Conservation (phyloP, 2,797 vertebrate genomes). For the Sus cebifrons region DNA sequence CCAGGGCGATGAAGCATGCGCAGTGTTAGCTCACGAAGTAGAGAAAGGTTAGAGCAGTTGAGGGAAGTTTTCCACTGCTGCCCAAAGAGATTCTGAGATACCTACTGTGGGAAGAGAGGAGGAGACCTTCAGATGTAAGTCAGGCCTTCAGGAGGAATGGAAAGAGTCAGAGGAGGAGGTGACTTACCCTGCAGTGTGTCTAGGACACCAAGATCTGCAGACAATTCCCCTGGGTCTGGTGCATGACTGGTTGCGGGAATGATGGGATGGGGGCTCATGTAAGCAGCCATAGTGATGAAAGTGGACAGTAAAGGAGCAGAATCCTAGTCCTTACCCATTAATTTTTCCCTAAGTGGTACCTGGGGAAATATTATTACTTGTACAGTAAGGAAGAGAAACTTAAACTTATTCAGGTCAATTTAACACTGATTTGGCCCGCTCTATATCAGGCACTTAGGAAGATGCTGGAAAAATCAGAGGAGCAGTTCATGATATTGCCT, state of each 20-base stretch:
- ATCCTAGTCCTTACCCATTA: neutral
- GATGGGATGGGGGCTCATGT: accelerated
- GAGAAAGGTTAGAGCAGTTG: neutral
- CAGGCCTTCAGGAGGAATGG: neutral
- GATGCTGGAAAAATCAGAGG: neutral
- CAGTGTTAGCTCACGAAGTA: neutral
- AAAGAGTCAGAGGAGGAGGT: neutral
- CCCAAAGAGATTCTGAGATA: neutral
- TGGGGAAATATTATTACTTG: neutral
- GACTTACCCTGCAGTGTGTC: accelerated
- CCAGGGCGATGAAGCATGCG: neutral
- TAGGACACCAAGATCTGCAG: neutral
- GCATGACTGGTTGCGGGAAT: no score
- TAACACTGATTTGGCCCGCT: neutral
- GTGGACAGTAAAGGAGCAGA: neutral
- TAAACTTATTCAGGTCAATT: neutral
- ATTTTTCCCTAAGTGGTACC: neutral
- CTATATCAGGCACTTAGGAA: neutral
- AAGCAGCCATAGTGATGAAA: neutral
- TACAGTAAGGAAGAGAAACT: neutral
- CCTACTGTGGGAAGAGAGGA: neutral
- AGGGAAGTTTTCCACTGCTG: neutral
- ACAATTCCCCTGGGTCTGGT: neutral
- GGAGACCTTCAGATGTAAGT: neutral
- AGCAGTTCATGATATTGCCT: neutral